Conservation (phyloP, 2,113 vertebrate genomes). For the Neolamprologus modestus region DNA sequence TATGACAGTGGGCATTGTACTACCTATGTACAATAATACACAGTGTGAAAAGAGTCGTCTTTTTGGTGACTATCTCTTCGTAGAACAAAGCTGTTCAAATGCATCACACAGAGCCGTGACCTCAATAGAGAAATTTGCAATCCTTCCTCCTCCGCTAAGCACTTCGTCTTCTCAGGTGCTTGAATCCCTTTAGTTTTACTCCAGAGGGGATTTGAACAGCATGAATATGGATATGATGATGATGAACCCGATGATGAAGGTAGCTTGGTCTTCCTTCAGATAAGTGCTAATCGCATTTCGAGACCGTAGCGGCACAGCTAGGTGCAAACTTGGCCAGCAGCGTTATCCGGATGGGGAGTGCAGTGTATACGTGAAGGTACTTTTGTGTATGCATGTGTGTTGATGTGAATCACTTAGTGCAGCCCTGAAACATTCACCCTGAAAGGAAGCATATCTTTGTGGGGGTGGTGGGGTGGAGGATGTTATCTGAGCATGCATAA, state of each 20-base stretch:
- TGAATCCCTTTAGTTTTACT: conserved; percentile 57
- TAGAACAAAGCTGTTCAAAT: conserved; percentile 16
- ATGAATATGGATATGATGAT: conserved; percentile 66
- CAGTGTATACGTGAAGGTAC: conserved; percentile 13
- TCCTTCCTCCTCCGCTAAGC: conserved; percentile 25
- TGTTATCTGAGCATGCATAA: conserved; percentile 64
- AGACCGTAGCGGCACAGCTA: conserved; percentile 44
- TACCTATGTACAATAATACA: background rate
- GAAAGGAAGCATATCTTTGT: conserved; percentile 36
- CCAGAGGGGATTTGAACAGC: conserved; percentile 52
- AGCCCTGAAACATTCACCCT: conserved; percentile 36
- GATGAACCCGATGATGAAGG: conserved; percentile 60
- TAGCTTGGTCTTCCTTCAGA: conserved; percentile 60
- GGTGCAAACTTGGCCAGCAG: conserved; percentile 61
- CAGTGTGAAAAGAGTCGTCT: background rate
- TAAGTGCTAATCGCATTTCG: conserved; percentile 66
- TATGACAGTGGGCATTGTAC: background rate
- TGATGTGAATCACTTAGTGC: conserved; percentile 5
- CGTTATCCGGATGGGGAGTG: conserved; percentile 32
- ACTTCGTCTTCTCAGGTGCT: conserved; percentile 47
- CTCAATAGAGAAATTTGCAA: conserved; percentile 51
- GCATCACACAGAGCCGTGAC: conserved; percentile 27
- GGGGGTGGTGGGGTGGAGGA: conserved; percentile 39
- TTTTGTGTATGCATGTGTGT: conserved; percentile 14
- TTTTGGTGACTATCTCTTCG: conserved; percentile 3